Conservation (phyloP, 2,888 invertebrate species). For the Elaeidobius kamerunicus region DNA sequence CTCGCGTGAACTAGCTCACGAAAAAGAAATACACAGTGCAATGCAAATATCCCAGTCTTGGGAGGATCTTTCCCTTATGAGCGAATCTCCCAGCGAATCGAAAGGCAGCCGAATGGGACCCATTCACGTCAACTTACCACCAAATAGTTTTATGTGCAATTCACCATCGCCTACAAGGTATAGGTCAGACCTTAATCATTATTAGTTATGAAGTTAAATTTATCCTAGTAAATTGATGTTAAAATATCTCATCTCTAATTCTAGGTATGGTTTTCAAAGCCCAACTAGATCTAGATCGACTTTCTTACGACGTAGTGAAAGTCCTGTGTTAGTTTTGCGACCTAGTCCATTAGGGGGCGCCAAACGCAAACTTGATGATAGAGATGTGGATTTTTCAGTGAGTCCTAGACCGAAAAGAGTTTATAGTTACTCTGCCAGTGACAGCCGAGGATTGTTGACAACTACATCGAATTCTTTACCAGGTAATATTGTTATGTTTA, state of each 20-base stretch:
- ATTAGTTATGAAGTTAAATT: too few relatives aligned
- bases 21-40: conserved; percentile 85
- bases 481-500: conserved; percentile 12
- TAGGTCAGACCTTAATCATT: too few relatives aligned
- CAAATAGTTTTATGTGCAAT: conserved; percentile 43
- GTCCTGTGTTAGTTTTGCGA: conserved; percentile 70
- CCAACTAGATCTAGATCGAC: conserved; percentile 65
- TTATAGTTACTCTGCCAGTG: conserved; percentile 44
- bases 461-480: conserved; percentile 48
- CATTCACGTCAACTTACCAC: conserved; percentile 52
- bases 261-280: conserved; percentile 46
- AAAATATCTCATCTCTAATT: too few relatives aligned
- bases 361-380: conserved; percentile 64
- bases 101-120: conserved; percentile 45
- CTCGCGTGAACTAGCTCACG: conserved; percentile 85
- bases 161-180: conserved; percentile 47
- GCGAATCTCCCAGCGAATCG: conserved; percentile 49
- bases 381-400: conserved; percentile 47
- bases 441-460: conserved; percentile 47
- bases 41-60: conserved; percentile 95
- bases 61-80: conserved; percentile 81
- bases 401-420: conserved; percentile 51
- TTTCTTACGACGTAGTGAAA: conserved; percentile 80
- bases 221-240: too few relatives aligned
- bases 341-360: conserved; percentile 64